Evolutionary conservation across 2,888 invertebrate genomes (phyloP).

Genomic region (Leucoptera coffeella): DNA sequence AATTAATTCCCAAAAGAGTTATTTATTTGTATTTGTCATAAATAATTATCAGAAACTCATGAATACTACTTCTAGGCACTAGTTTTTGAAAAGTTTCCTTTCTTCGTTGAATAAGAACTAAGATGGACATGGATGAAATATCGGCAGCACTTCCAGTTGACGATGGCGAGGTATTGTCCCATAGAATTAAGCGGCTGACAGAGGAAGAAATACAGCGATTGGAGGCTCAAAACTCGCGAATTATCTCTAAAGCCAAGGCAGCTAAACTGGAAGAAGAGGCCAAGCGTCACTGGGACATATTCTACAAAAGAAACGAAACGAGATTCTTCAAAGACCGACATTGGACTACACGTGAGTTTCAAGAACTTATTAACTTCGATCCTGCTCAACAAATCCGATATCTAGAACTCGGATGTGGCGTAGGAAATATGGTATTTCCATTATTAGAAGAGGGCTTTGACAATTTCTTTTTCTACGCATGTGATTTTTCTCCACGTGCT

Average conservation of each 20-base stretch:
- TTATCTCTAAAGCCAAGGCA: slow-evolving; percentile 64
- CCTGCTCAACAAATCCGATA: slow-evolving; percentile 53
- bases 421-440: slow-evolving; percentile 94
- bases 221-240: slow-evolving; percentile 56
- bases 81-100: too few species aligned
- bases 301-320: slow-evolving; percentile 91
- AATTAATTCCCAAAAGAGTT: too few species aligned
- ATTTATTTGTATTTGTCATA: too few species aligned
- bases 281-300: slow-evolving; percentile 89
- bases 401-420: slow-evolving; percentile 91
- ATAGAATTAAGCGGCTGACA: slow-evolving; percentile 46
- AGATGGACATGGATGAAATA: slow-evolving; percentile 1
- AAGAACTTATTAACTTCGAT: slow-evolving; percentile 61
- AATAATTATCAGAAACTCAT: too few species aligned
- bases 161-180: slow-evolving; percentile 7
- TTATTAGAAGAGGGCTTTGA: slow-evolving; percentile 69
- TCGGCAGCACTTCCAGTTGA: background rate
- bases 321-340: slow-evolving; percentile 93
- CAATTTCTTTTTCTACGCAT: slow-evolving; percentile 70
- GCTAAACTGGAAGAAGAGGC: slow-evolving; percentile 74
- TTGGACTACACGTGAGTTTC: slow-evolving; percentile 95
- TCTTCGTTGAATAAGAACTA: background rate
- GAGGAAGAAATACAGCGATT: slow-evolving; percentile 58
- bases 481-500: slow-evolving; percentile 90
- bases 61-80: too few species aligned